Percentiles rank a stretch among this genome's conserved stretches.
These are phyloP conservation scores for Matsumurasca onukii DNA, from an alignment of 1,140 invertebrate species.

Conservation along the genomic window DNA sequence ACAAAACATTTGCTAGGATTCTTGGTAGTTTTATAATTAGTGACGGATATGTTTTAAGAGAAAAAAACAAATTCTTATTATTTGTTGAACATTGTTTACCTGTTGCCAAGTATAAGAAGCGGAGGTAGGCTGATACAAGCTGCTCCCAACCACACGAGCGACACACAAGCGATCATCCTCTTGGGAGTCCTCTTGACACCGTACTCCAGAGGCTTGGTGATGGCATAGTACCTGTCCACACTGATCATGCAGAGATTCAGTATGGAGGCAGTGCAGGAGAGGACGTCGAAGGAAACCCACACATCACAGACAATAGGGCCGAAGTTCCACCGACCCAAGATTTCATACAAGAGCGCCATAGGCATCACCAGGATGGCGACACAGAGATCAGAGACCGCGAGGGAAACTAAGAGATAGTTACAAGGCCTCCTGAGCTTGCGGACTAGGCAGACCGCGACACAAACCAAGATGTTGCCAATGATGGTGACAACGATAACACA, in stretches of 20 bases:
- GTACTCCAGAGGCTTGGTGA: constrained; percentile 88
- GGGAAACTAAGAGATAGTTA: constrained; percentile 86
- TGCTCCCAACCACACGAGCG: constrained; percentile 86
- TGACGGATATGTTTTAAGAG: too few species aligned
- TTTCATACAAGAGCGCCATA: constrained; percentile 79
- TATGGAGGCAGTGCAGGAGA: constrained; percentile 85
- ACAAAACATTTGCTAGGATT: too few species aligned
- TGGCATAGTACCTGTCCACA: constrained; percentile 85
- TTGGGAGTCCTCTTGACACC: constrained; percentile 82
- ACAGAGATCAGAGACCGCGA: constrained; percentile 86
- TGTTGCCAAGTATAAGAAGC: constrained; percentile 84
- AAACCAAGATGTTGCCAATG: constrained; percentile 88
- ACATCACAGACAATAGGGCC: constrained; percentile 81
- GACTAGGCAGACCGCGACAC: constrained; percentile 83
- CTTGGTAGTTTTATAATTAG: too few species aligned
- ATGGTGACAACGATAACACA: constrained; percentile 78
- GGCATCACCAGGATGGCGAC: constrained; percentile 83
- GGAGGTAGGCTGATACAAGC: constrained; percentile 88
- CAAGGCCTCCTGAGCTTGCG: constrained; percentile 79
- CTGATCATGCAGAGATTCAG: constrained; percentile 92
- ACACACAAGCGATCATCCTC: constrained; percentile 81
- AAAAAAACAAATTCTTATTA: too few species aligned
- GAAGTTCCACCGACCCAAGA: constrained; percentile 81
- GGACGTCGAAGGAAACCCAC: constrained; percentile 81
- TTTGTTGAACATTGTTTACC: too few species aligned